phyloP scores from a whole-genome alignment of 2,113 vertebrate species.

The Callorhinus ursinus region DNA sequence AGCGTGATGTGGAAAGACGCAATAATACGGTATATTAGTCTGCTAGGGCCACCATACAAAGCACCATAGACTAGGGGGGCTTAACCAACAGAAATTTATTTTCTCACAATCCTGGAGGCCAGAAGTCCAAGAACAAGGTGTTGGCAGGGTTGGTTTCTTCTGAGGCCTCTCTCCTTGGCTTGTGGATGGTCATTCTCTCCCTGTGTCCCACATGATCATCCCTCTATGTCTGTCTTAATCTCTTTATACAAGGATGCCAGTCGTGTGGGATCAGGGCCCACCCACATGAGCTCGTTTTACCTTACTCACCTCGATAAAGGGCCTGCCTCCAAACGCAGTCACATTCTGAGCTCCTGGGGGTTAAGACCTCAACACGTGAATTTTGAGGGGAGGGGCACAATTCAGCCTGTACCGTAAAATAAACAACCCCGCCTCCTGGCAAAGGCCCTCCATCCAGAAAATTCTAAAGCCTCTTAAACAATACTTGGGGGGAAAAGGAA shows the following conservation, averaged over 20 bases:
- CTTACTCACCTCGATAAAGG: neutral
- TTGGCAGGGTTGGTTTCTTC: neutral
- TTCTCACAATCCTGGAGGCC: neutral
- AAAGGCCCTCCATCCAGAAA: neutral
- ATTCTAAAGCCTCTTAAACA: neutral
- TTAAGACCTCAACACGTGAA: neutral
- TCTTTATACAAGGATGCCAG: neutral
- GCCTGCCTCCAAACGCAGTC: neutral
- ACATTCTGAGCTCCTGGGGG: neutral
- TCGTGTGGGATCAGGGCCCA: neutral
- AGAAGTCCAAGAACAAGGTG: neutral
- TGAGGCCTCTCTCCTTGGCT: neutral
- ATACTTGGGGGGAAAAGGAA: neutral
- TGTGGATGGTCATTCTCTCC: neutral
- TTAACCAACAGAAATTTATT: neutral
- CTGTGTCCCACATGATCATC: fast-evolving
- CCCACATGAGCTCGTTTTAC: neutral
- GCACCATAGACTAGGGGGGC: neutral
- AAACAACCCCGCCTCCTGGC: neutral
- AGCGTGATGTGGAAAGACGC: neutral
- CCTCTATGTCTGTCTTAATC: no score
- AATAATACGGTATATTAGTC: neutral
- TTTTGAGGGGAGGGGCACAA: neutral
- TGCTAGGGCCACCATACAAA: neutral
- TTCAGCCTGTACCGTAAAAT: neutral